Conservation (phyloP, 1,140 invertebrate genomes). For the Arctopsyche grandis region DNA sequence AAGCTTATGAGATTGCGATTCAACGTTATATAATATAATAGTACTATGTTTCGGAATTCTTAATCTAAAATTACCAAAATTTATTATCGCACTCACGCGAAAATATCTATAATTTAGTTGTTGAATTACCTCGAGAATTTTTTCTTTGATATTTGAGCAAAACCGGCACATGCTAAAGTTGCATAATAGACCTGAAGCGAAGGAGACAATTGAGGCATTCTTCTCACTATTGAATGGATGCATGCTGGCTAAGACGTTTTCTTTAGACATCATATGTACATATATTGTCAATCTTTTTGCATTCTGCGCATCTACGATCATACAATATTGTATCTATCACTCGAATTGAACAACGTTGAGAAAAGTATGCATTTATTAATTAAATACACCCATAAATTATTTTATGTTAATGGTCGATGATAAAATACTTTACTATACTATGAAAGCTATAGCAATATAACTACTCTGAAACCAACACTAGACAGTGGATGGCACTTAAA, state of each 20-base stretch:
- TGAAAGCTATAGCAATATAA: not conserved
- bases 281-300: not conserved
- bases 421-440: too few relatives aligned
- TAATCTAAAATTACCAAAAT: too few relatives aligned
- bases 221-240: slow-evolving; percentile 35
- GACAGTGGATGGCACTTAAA: not conserved
- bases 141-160: slow-evolving; percentile 26
- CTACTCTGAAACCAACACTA: not conserved
- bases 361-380: too few relatives aligned
- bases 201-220: slow-evolving; percentile 40
- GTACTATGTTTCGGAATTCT: not conserved
- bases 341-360: not conserved
- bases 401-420: too few relatives aligned
- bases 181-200: slow-evolving; percentile 36
- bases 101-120: too few relatives aligned
- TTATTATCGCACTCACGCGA: too few relatives aligned
- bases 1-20: not conserved
- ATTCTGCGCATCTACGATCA: too few relatives aligned
- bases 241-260: slow-evolving; percentile 23
- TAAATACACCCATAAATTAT: too few relatives aligned
- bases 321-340: too few relatives aligned
- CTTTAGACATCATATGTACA: not conserved
- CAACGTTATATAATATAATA: slow-evolving; percentile 2
- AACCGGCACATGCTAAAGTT: slow-evolving; percentile 43
- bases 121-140: slow-evolving; percentile 18